Percentiles rank a stretch among this genome's conserved stretches.
These are phyloP conservation scores for Cynaeus angustus DNA, from an alignment of 2,888 invertebrate species.

Conservation along the genomic window DNA sequence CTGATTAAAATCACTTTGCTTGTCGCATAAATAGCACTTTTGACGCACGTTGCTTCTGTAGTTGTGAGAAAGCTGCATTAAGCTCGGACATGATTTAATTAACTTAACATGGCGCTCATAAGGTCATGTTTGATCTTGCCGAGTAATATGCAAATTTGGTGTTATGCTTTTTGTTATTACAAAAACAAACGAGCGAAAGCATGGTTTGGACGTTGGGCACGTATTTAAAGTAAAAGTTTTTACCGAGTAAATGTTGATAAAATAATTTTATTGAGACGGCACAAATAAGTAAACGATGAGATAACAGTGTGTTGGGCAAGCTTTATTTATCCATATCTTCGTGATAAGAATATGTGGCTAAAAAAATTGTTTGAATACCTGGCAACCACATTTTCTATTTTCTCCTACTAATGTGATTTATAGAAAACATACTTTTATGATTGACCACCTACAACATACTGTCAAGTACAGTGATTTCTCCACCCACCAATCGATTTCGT, in stretches of 20 bases:
- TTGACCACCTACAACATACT: background rate
- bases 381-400: too few relatives aligned
- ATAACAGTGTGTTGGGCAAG: too few relatives aligned
- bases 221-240: background rate
- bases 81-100: slow-evolving; percentile 24
- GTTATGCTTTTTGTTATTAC: slow-evolving; percentile 3
- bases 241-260: too few relatives aligned
- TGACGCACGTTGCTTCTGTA: slow-evolving; percentile 1
- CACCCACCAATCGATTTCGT: slow-evolving; percentile 1
- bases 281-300: too few relatives aligned
- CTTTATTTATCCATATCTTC: too few relatives aligned
- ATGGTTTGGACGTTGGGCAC: too few relatives aligned
- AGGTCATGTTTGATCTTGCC: slow-evolving; percentile 10
- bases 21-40: slow-evolving; percentile 23
- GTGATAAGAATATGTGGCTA: too few relatives aligned
- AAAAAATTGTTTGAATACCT: too few relatives aligned
- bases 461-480: background rate
- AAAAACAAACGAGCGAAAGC: background rate
- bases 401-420: too few relatives aligned
- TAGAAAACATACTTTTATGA: too few relatives aligned
- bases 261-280: too few relatives aligned
- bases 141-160: slow-evolving; percentile 4
- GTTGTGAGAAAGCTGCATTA: slow-evolving; percentile 26
- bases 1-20: slow-evolving; percentile 17
- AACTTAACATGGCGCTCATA: slow-evolving; percentile 9